Evolutionary conservation across 1,140 invertebrate species (phyloP), one percentile per base, ranked within the genome.

Genomic region (Brachionus koreanus): DNA sequence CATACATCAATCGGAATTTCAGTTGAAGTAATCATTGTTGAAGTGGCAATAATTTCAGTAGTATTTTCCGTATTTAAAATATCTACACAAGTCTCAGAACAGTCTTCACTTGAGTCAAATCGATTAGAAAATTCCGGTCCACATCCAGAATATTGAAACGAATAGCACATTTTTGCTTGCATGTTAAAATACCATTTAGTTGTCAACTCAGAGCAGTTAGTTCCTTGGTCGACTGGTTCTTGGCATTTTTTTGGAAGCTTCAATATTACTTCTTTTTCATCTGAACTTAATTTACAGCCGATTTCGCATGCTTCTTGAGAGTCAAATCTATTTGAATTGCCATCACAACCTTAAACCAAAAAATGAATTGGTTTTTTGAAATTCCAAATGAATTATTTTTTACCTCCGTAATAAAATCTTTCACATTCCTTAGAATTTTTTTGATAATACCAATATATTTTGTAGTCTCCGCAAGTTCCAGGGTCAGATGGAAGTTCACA

Each of bases 141-240:
- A 79, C 94, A 96, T 84, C 95, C 95, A 83, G 92, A 92, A 90
- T 94, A 98, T 91, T 95, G 95, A 91, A 98, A 98, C 57, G 94
- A 94, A 90, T 93, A 91, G 91, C 96, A 98, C 79, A 93, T 91
- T 87, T 95, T 93, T 87, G 95, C 92, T 33, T 90, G 89, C 57
- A 90, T 89, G 87, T 95, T 93, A 90, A 94, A 98, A 88, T 93
- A 93, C 95, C 95, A 97, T 61, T 79, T 79, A 12, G 33, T 46
- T 5, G 16, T 9, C 19, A 79, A 7, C 23, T 37, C 49, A 10
- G n/a, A 25, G 57, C 76, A 79, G 16, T 79, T 42, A 10, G 33
- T 23, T 16, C 76, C 76, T 25, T 79, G 12, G 37, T 79, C 76
- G 1, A 61, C 25, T 39, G 61, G 35, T 39, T 57, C 76, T 12